These are phyloP conservation scores for Trematomus loennbergii DNA, from an alignment of 2,113 vertebrate species.

Conservation along the genomic window DNA sequence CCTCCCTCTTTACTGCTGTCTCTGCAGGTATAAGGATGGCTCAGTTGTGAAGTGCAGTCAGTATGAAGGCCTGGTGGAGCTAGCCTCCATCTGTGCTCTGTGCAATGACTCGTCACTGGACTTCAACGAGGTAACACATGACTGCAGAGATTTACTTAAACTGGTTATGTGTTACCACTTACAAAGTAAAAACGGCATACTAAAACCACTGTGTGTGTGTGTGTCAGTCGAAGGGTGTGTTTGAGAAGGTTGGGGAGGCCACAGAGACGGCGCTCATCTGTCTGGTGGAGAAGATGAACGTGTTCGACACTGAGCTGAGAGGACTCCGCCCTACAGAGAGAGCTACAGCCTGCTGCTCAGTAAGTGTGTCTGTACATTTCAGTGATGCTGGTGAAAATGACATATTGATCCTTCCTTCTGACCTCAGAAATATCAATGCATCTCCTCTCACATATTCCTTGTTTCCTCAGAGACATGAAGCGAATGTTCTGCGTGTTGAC, in stretches of 20 bases:
- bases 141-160: background rate
- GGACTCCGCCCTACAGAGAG: constrained; percentile 87
- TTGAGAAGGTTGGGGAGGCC: constrained; percentile 97
- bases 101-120: constrained; percentile 90
- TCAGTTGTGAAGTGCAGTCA: constrained; percentile 84
- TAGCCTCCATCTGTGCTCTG: constrained; percentile 93
- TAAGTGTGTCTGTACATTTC: constrained; percentile 73
- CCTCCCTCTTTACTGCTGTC: background rate
- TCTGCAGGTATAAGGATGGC: constrained; percentile 86
- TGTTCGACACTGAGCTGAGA: constrained; percentile 90
- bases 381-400: background rate
- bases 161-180: background rate
- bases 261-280: constrained; percentile 96
- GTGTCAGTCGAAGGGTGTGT: constrained; percentile 89
- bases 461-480: background rate
- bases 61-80: constrained; percentile 91
- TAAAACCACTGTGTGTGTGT: background rate
- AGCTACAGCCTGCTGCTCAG: constrained; percentile 92
- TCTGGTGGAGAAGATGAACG: constrained; percentile 98
- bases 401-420: background rate
- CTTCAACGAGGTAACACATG: constrained; percentile 67
- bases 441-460: background rate
- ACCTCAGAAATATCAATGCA: background rate
- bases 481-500: background rate
- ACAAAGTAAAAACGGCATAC: background rate